Conservation (phyloP, 2,888 invertebrate species). For the Unio delphinus region DNA sequence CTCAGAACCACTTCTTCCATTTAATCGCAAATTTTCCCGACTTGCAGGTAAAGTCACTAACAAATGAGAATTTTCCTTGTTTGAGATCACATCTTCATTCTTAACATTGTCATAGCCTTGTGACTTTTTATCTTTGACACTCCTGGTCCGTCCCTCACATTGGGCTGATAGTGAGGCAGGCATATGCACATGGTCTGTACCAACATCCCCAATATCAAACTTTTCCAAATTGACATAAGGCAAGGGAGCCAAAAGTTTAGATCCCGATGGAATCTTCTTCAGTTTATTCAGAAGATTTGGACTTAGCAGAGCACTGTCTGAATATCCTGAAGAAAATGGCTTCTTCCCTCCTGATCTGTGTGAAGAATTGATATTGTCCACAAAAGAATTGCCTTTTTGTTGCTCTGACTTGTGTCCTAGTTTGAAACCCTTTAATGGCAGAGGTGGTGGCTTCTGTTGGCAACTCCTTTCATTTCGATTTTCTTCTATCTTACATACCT, state of each 20-base stretch:
- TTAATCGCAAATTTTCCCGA: constrained; percentile 23
- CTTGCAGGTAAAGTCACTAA: constrained; percentile 30
- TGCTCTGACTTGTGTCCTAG: constrained; percentile 11
- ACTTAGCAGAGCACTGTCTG: constrained; percentile 41
- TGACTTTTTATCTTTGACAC: constrained; percentile 18
- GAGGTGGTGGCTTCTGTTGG: constrained; percentile 32
- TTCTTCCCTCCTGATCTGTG: constrained; percentile 25
- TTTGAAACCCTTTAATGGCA: constrained; percentile 32
- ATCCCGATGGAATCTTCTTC: constrained; percentile 46
- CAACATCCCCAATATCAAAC: constrained; percentile 51
- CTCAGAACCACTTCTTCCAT: constrained; percentile 29
- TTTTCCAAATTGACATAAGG: constrained; percentile 62
- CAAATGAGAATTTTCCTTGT: constrained; percentile 29
- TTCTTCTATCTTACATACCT: constrained; percentile 33
- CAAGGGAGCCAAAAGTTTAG: constrained; percentile 55
- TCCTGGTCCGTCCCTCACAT: constrained; percentile 19
- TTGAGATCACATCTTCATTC: constrained; percentile 9
- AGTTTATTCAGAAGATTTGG: constrained; percentile 54
- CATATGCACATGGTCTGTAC: constrained; percentile 49
- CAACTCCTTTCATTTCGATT: constrained; percentile 26
- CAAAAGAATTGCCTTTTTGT: constrained; percentile 14
- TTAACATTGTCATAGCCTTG: constrained; percentile 35
- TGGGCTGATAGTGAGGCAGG: constrained; percentile 31
- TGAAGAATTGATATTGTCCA: constrained; percentile 35
- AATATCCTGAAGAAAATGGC: constrained; percentile 27